Base-by-base conservation (phyloP, 2,113 vertebrate genomes). In the Marmota flaviventris region DNA sequence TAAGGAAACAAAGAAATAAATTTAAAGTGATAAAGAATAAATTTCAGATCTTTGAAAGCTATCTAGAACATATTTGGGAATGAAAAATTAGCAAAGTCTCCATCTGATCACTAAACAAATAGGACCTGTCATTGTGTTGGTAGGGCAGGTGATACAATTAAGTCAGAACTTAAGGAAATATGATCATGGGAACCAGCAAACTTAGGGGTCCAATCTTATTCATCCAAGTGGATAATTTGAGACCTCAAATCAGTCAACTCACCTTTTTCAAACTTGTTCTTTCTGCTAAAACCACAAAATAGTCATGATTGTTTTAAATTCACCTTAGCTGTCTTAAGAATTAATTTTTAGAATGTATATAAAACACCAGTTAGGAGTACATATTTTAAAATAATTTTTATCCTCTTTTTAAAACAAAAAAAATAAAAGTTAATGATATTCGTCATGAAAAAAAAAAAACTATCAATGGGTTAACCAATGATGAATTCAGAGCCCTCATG, bases 1-100 rank as follows among this genome's bases (percentile, higher is more conserved):
- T 29, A 86, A 92, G 11, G 25, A 94, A 65, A 84, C 2, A n/a
- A 93, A 90, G 72, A 37, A 86, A 86, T 48, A 27, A 67, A 87
- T 78, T 20, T 53, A 48, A 61, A 56, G 22, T 16, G 48, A n/a
- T 72, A 34, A 79, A 79, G 37, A 91, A 89, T 84, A 3, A 61
- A 56, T 70, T 56, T 63, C 4, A 53, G 56, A 45, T 2, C 53
- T 77, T 75, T 48, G 65, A 73, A 91, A 75, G 0, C 24, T 39
- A 14, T 8, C 14, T 65, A 32, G 32, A 13, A 18, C 9, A 73
- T 27, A 89, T 34, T 37, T 65, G 79, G 37, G 13, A 63, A n/a
- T 0, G 63, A 2, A 89, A 69, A 39, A 29, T 75, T 51, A 85
- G 8, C 56, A 76, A 87, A 79, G 1, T 0, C 3, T 6, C 1